phyloP scores from a whole-genome alignment of 1,140 invertebrate genomes.

The Sitobion miscanthi region DNA sequence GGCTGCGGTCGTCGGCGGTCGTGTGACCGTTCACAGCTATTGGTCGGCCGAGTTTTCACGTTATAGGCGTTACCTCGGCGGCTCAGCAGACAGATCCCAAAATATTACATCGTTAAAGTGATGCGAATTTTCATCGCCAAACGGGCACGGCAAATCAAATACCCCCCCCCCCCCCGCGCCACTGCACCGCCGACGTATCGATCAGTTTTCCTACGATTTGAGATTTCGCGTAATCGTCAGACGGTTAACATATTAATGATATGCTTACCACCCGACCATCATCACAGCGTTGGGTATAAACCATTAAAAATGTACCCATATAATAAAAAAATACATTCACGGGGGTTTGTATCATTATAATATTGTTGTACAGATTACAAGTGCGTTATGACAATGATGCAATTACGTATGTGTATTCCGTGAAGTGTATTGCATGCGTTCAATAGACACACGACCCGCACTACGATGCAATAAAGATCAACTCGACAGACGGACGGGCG shows the following conservation, averaged over 20 bases:
- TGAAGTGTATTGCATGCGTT: not conserved
- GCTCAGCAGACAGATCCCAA: conserved; percentile 3
- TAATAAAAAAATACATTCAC: not conserved
- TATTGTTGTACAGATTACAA: no score
- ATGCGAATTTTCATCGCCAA: conserved; percentile 33
- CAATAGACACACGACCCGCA: not conserved
- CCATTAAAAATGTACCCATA: not conserved
- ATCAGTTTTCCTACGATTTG: conserved; percentile 15
- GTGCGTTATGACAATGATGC: not conserved
- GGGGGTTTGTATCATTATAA: not conserved
- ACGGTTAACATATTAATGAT: no score
- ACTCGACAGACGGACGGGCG: not conserved
- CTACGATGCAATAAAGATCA: not conserved
- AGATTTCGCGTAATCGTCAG: not conserved
- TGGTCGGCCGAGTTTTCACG: conserved; percentile 47
- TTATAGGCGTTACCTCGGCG: conserved; percentile 39
- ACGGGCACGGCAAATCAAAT: not conserved
- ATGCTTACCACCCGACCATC: not conserved
- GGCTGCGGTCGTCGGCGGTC: not conserved
- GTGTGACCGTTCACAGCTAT: conserved; percentile 23
- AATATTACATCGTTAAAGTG: conserved; percentile 29
- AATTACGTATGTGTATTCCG: not conserved
- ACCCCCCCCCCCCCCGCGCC: not conserved
- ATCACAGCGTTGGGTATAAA: not conserved
- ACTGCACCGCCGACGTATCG: not conserved